A percentile compares a stretch with the other conserved stretches of the same genome.
Conservation (phyloP, 2,797 vertebrate genomes). For the Prunella strophiata region DNA sequence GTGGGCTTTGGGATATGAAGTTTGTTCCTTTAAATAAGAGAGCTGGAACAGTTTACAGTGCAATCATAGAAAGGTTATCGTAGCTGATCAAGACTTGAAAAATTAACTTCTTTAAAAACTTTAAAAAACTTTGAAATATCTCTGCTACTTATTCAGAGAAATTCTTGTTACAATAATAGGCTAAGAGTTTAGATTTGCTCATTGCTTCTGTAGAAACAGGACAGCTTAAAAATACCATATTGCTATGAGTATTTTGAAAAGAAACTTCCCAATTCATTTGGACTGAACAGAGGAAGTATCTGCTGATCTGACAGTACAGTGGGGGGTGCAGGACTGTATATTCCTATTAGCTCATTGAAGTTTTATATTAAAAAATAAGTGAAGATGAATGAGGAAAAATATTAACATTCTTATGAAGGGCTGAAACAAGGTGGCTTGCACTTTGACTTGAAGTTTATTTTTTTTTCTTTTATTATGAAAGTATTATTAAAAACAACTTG, state of each 20-base stretch:
- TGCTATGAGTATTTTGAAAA: conserved; percentile 9
- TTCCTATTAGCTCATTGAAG: conserved; percentile 21
- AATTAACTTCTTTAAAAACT: conserved; percentile 8
- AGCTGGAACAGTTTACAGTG: conserved; percentile 60
- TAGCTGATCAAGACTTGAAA: conserved; percentile 44
- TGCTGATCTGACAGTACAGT: background rate
- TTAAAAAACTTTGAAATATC: background rate
- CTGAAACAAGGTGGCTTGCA: conserved; percentile 59
- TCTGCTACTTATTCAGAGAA: conserved; percentile 38
- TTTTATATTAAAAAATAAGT: conserved; percentile 40
- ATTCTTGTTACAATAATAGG: conserved; percentile 25
- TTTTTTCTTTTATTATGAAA: conserved; percentile 32
- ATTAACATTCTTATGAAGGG: conserved; percentile 46
- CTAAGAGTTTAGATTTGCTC: conserved; percentile 26
- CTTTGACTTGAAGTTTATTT: conserved; percentile 57
- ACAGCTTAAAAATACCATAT: background rate
- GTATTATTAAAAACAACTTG: conserved; percentile 39
- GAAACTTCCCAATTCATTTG: background rate
- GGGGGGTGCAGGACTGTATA: background rate
- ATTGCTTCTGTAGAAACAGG: conserved; percentile 36
- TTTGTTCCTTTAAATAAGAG: conserved; percentile 49
- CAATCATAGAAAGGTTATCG: conserved; percentile 56
- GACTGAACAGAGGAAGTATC: background rate
- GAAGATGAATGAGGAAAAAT: conserved; percentile 51
- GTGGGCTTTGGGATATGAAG: conserved; percentile 13